These are phyloP conservation scores for Ips typographus DNA, from an alignment of 1,140 invertebrate genomes.

Conservation along the genomic window DNA sequence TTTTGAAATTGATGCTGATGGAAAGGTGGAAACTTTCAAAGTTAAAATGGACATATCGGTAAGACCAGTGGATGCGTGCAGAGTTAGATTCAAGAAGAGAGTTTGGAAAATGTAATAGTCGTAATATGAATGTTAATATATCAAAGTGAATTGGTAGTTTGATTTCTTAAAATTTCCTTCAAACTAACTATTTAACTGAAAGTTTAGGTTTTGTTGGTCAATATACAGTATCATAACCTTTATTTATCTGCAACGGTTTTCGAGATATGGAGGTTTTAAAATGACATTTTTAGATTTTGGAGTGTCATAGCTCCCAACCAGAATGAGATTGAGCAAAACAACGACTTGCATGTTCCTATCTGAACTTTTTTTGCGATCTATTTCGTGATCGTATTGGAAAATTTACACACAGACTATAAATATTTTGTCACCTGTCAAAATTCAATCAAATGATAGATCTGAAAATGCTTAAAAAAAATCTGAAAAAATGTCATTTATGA, in stretches of 20 bases:
- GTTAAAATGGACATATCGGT: slow-evolving; percentile 37
- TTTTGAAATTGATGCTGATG: slow-evolving; percentile 36
- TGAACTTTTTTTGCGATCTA: too few species aligned
- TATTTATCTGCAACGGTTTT: neutral
- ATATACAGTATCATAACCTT: neutral
- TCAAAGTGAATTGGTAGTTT: neutral
- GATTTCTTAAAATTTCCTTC: too few species aligned
- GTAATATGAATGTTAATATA: neutral
- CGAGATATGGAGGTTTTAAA: neutral
- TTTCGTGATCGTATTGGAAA: too few species aligned
- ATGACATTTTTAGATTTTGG: too few species aligned
- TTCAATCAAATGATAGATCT: too few species aligned
- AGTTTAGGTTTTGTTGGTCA: neutral
- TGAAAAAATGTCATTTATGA: too few species aligned
- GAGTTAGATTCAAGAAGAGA: slow-evolving; percentile 37
- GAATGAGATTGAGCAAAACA: too few species aligned
- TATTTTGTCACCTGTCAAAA: too few species aligned
- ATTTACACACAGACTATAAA: too few species aligned
- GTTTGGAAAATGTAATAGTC: slow-evolving; percentile 9
- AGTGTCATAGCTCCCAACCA: too few species aligned
- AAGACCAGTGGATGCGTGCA: slow-evolving; percentile 36
- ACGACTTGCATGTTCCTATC: too few species aligned
- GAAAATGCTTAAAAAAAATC: too few species aligned
- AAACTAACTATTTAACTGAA: neutral
- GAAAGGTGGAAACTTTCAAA: slow-evolving; percentile 33